phyloP scores from a whole-genome alignment of 2,888 invertebrate genomes.

The Caenorhabditis imperialis region DNA sequence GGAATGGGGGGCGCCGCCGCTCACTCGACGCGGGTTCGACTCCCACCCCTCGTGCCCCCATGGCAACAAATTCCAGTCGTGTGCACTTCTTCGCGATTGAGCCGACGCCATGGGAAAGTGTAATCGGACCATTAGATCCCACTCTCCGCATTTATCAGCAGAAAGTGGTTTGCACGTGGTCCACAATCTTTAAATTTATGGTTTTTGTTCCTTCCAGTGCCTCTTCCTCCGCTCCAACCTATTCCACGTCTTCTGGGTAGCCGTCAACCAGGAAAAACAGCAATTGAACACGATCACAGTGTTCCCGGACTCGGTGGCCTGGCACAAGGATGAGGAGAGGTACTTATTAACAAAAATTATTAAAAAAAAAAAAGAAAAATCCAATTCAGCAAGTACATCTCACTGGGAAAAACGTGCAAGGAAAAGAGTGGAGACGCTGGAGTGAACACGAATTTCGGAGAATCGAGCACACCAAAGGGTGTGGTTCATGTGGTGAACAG shows the following conservation, averaged over 20 bases:
- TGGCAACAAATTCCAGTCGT: constrained; percentile 59
- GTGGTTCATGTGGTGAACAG: constrained; percentile 47
- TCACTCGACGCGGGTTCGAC: constrained; percentile 23
- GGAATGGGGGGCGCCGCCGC: background rate
- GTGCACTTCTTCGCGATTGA: constrained; percentile 44
- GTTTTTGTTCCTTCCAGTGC: constrained; percentile 61
- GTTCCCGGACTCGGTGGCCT: constrained; percentile 66
- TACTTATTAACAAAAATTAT: too few relatives aligned
- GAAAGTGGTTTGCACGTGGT: constrained; percentile 56
- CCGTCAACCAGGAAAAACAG: constrained; percentile 64
- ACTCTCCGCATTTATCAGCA: constrained; percentile 22
- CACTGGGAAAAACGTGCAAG: constrained; percentile 16
- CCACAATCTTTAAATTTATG: background rate
- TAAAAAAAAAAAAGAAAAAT: too few relatives aligned
- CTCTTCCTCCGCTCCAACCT: constrained; percentile 68
- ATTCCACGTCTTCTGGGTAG: constrained; percentile 71
- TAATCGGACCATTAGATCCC: constrained; percentile 49
- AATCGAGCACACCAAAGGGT: constrained; percentile 49
- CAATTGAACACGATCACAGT: constrained; percentile 70
- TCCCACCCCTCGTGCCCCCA: too few relatives aligned
- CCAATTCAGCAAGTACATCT: constrained; percentile 17
- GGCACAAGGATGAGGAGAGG: constrained; percentile 16
- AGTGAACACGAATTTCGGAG: background rate
- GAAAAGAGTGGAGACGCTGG: background rate
- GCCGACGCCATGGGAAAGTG: constrained; percentile 60